Conservation (phyloP, 2,797 vertebrate species). For the Thamnophis elegans region DNA sequence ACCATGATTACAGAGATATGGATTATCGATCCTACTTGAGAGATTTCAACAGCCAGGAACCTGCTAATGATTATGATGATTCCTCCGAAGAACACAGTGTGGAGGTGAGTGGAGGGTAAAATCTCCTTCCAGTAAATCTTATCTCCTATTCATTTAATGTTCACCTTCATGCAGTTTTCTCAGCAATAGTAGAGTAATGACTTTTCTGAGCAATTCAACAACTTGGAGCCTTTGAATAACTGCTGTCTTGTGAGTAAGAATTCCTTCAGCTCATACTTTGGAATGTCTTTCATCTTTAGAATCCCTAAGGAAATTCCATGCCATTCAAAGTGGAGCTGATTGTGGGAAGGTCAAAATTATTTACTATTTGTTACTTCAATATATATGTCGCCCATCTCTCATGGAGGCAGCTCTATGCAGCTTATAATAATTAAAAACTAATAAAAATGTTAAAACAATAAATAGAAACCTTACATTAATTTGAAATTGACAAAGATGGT, state of each 20-base stretch:
- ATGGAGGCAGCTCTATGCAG: background rate
- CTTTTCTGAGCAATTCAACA: background rate
- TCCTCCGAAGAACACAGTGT: conserved; percentile 65
- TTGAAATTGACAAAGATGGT: background rate
- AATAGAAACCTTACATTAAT: background rate
- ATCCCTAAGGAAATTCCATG: background rate
- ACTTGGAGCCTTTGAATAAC: background rate
- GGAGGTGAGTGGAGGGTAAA: conserved; percentile 49
- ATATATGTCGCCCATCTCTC: background rate
- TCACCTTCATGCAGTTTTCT: background rate
- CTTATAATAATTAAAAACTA: background rate
- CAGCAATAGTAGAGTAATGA: background rate
- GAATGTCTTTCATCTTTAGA: background rate
- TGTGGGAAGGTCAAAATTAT: background rate
- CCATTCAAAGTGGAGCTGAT: background rate
- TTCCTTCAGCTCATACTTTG: background rate
- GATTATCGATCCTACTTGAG: conserved; percentile 79
- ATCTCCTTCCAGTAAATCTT: background rate
- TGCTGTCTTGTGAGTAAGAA: background rate
- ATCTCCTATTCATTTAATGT: background rate
- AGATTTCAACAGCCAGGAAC: conserved; percentile 79
- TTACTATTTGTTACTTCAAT: background rate
- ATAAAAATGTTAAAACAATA: background rate
- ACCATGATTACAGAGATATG: conserved; percentile 89
- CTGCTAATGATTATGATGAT: conserved; percentile 59